Evolutionary conservation across 1,140 invertebrate species (phyloP).

Genomic region (Trichonephila inaurata): DNA sequence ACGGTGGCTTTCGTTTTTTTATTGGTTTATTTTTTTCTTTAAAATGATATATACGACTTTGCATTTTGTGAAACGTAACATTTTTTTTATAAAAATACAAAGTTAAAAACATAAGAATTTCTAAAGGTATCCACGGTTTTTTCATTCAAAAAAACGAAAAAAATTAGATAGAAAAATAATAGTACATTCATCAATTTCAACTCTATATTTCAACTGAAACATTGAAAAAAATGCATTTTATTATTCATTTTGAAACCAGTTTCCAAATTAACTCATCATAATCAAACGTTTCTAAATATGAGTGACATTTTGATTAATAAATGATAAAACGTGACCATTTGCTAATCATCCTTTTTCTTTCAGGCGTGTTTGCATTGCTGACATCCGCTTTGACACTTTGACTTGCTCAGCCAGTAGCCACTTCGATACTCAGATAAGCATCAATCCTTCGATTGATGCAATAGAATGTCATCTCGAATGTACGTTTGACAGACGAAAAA

Average conservation of each 20-base stretch:
- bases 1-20: no score
- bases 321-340: conserved; percentile 41
- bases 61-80: no score
- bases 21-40: no score
- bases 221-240: neutral
- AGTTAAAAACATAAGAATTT: no score
- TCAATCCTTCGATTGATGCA: neutral
- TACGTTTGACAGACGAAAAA: neutral
- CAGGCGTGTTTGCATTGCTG: conserved; percentile 26
- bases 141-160: no score
- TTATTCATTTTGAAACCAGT: neutral
- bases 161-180: neutral
- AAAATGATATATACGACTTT: no score
- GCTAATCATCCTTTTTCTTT: conserved; percentile 21
- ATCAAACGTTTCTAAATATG: conserved; percentile 6
- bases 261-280: conserved; percentile 40
- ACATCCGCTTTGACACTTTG: conserved; percentile 26
- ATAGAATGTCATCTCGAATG: neutral
- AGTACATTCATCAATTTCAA: neutral
- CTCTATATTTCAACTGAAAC: neutral
- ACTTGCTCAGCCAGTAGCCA: neutral
- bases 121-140: no score
- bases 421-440: neutral
- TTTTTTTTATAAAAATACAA: no score
- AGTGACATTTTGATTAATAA: conserved; percentile 25